These are phyloP conservation scores for Colaptes auratus DNA, from an alignment of 2,113 vertebrate genomes.

Conservation along the genomic window DNA sequence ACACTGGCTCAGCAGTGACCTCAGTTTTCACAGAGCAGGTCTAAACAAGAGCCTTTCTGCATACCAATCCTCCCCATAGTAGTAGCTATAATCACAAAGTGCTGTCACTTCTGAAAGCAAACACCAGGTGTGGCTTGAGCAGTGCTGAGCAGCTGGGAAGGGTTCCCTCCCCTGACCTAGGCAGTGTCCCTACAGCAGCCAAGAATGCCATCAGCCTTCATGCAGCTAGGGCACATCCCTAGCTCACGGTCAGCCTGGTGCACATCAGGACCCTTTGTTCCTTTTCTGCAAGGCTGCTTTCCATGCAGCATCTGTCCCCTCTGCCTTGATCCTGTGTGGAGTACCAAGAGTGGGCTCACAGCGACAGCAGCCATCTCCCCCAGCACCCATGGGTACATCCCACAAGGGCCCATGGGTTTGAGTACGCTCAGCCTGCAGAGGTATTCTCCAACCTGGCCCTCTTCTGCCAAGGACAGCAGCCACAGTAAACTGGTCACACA, in stretches of 20 bases:
- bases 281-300: background rate
- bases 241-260: background rate
- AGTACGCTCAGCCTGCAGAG: background rate
- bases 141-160: background rate
- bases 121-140: background rate
- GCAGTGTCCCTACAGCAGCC: too few relatives aligned
- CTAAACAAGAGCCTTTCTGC: too few relatives aligned
- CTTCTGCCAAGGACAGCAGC: background rate
- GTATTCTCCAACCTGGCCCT: background rate
- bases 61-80: too few relatives aligned
- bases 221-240: rapidly evolving
- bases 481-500: background rate
- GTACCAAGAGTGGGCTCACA: rapidly evolving
- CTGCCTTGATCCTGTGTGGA: background rate
- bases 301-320: rapidly evolving
- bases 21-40: too few relatives aligned
- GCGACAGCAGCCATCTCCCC: background rate
- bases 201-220: background rate
- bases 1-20: too few relatives aligned
- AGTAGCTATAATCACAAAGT: too few relatives aligned
- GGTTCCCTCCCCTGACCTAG: background rate
- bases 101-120: too few relatives aligned
- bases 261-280: background rate
- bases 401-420: background rate
- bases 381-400: rapidly evolving